Base-by-base conservation (phyloP, 2,113 vertebrate genomes). In the Sisor rabdophorus region DNA sequence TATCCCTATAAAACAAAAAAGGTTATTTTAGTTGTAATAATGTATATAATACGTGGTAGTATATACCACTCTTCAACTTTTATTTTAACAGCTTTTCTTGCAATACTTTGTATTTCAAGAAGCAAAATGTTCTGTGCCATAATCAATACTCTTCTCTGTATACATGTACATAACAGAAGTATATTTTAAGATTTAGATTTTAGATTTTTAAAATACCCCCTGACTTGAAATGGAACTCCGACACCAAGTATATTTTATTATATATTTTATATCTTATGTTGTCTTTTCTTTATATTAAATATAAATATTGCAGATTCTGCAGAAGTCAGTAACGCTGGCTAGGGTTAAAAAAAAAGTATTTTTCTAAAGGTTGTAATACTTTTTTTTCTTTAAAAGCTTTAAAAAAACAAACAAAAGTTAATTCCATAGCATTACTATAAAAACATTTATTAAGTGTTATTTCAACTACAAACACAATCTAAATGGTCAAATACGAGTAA, bases 401-500 rank as follows among this genome's bases (percentile, higher is more conserved):
- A 24, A 68, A 19, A 19, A 67, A 17, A 48, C 48, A 47, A 26
- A 7, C 15, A 68, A 26, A 13, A 28, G 3, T 30, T 28, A 9
- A 19, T 52, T 24, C 11, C 40, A 26, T 67, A 10, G 2, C 16
- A 22, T 53, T 5, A 54, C 15, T 16, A 11, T 12, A 28, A 17
- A n/a, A n/a, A n/a, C n/a, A n/a, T n/a, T n/a, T n/a, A n/a, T n/a
- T n/a, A n/a, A n/a, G n/a, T n/a, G n/a, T n/a, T n/a, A n/a, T n/a
- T n/a, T n/a, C n/a, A n/a, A n/a, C n/a, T n/a, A n/a, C n/a, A n/a
- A 75, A 64, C 19, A 47, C 55, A 40, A 28, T 16, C 55, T 76
- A 67, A 55, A 67, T 44, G 7, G 15, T 2, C 28, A 28, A 67
- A 36, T 17, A 53, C 28, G 20, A 64, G 13, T 22, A 52, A 36